Evolutionary conservation across 2,797 vertebrate genomes (phyloP).

Genomic region (Neosalanx taihuensis): DNA sequence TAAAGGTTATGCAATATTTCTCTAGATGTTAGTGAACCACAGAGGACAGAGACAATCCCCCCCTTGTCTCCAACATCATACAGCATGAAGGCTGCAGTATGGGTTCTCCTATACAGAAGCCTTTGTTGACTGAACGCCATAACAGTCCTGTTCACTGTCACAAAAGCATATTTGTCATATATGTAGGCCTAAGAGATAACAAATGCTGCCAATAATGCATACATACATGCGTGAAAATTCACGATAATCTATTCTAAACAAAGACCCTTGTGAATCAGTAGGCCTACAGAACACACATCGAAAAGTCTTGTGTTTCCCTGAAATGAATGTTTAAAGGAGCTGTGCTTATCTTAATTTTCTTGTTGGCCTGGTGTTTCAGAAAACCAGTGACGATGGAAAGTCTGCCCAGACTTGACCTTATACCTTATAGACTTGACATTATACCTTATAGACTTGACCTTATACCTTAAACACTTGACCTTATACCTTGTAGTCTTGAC

Average conservation of each 20-base stretch:
- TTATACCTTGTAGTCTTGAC: no score
- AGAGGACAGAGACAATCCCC: conserved; percentile 64
- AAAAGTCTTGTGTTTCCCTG: conserved; percentile 57
- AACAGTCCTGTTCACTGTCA: conserved; percentile 53
- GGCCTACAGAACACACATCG: conserved; percentile 43
- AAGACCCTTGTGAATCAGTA: background rate
- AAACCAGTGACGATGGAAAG: conserved; percentile 73
- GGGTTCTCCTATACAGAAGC: conserved; percentile 50
- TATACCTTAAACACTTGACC: no score
- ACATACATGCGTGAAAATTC: background rate
- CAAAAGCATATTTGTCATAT: conserved; percentile 14
- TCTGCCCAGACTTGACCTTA: conserved; percentile 9
- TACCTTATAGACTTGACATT: background rate
- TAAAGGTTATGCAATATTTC: conserved; percentile 72
- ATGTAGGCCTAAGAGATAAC: conserved; percentile 8
- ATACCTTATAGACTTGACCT: no score
- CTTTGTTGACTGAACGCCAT: conserved; percentile 51
- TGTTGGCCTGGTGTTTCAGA: conserved; percentile 65
- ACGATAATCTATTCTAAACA: background rate
- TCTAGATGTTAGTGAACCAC: conserved; percentile 56
- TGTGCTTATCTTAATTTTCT: conserved; percentile 69
- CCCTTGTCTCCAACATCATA: conserved; percentile 62
- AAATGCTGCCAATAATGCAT: conserved; percentile 1
- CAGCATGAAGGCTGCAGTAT: conserved; percentile 44
- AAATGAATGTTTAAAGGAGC: conserved; percentile 71